Evolutionary conservation across 2,888 invertebrate genomes (phyloP).

Genomic region (Limnephilus lunatus): DNA sequence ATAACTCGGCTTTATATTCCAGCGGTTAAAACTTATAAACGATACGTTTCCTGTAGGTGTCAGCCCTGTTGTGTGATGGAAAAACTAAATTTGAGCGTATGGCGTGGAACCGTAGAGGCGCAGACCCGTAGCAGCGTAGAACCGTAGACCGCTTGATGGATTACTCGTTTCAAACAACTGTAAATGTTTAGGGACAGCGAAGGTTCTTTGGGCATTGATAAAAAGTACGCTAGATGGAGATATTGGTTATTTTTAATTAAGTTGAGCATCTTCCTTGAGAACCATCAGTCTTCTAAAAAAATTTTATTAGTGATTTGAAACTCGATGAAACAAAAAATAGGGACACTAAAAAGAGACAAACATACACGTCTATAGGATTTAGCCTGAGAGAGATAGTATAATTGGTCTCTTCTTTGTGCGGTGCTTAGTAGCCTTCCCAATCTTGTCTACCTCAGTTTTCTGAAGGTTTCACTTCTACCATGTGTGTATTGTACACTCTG

Average conservation of each 20-base stretch:
- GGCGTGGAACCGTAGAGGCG: background rate
- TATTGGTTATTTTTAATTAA: background rate
- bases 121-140: background rate
- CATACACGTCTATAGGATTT: too few species aligned
- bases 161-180: constrained; percentile 19
- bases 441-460: too few species aligned
- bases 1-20: background rate
- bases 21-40: background rate
- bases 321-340: too few species aligned
- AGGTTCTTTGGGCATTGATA: background rate
- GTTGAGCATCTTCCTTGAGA: too few species aligned
- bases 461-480: too few species aligned
- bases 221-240: background rate
- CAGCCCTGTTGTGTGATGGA: background rate
- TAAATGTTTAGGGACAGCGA: constrained; percentile 18
- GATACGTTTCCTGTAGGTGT: background rate
- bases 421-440: too few species aligned
- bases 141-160: background rate
- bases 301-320: too few species aligned
- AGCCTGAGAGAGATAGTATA: too few species aligned
- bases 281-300: too few species aligned
- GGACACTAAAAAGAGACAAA: too few species aligned
- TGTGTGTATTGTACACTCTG: too few species aligned
- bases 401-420: too few species aligned
- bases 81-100: background rate